Conservation (phyloP, 2,797 vertebrate species). For the Pelobates cultripes region DNA sequence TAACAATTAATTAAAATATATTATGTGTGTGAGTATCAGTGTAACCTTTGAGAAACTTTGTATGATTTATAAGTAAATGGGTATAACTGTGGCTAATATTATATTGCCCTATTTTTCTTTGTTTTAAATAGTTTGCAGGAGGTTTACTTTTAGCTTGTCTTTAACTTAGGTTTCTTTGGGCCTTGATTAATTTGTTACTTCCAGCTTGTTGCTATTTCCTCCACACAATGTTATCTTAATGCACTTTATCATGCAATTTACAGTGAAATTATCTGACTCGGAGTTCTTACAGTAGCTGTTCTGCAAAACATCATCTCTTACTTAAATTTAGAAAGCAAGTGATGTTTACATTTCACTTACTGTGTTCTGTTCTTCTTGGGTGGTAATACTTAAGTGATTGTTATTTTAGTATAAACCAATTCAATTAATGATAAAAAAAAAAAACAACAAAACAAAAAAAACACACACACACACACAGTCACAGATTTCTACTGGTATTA, state of each 20-base stretch:
- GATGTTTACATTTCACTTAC: conserved; percentile 52
- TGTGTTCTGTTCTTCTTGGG: conserved; percentile 45
- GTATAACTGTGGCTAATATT: no score
- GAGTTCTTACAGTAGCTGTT: conserved; percentile 48
- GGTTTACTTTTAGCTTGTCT: no score
- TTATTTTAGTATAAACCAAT: conserved; percentile 32
- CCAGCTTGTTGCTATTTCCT: conserved; percentile 18
- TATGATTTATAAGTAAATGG: no score
- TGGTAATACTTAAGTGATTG: conserved; percentile 30
- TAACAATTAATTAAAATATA: no score
- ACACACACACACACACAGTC: background rate
- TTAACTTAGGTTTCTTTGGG: no score
- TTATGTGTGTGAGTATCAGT: no score
- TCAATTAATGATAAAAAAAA: conserved; percentile 27
- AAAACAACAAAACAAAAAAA: no score
- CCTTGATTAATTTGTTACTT: conserved; percentile 22
- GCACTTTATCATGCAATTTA: conserved; percentile 26
- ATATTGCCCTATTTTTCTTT: no score
- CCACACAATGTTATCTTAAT: conserved; percentile 29
- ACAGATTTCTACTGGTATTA: conserved; percentile 9
- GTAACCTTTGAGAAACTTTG: no score
- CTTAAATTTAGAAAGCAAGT: conserved; percentile 31
- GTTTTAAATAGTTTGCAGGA: no score
- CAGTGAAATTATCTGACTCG: conserved; percentile 33
- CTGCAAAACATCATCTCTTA: conserved; percentile 44